A percentile compares a stretch with the other conserved stretches of the same genome.
Conservation (phyloP, 2,113 vertebrate genomes). For the Bufo gargarizans region DNA sequence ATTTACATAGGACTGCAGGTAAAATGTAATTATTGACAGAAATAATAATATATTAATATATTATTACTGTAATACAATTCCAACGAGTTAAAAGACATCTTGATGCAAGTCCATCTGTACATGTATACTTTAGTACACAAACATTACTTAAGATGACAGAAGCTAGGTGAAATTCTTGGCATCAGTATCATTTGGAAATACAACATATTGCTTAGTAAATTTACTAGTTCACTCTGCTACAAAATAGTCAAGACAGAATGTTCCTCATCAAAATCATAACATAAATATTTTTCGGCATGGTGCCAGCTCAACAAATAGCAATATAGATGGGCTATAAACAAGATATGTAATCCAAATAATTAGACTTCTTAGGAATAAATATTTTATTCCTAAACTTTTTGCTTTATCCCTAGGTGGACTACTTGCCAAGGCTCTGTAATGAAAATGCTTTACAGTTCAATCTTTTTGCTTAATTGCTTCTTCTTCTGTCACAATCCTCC, state of each 20-base stretch:
- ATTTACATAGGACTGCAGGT: too few species aligned
- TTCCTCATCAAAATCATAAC: not conserved
- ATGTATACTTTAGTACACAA: not conserved
- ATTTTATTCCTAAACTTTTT: constrained; percentile 23
- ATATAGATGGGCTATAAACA: constrained; percentile 1
- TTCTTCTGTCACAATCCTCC: constrained; percentile 53
- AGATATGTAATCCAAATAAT: constrained; percentile 8
- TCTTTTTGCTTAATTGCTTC: constrained; percentile 56
- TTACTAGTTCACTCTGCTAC: not conserved
- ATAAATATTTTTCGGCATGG: not conserved
- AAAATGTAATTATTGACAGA: too few species aligned
- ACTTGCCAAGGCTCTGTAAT: constrained; percentile 40
- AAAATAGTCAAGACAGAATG: constrained; percentile 3
- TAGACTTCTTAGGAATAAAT: constrained; percentile 12
- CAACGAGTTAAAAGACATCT: not conserved
- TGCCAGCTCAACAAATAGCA: not conserved
- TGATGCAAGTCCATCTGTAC: not conserved
- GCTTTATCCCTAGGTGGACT: constrained; percentile 20
- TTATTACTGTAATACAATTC: not conserved
- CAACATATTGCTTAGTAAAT: constrained; percentile 20
- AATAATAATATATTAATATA: not conserved
- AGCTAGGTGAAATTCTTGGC: not conserved
- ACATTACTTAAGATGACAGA: not conserved
- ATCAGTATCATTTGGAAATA: not conserved
- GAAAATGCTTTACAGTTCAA: constrained; percentile 55